A percentile compares a stretch with the other conserved stretches of the same genome.
These are phyloP conservation scores for Melanaphis sacchari DNA, from an alignment of 1,140 invertebrate species.

Conservation along the genomic window DNA sequence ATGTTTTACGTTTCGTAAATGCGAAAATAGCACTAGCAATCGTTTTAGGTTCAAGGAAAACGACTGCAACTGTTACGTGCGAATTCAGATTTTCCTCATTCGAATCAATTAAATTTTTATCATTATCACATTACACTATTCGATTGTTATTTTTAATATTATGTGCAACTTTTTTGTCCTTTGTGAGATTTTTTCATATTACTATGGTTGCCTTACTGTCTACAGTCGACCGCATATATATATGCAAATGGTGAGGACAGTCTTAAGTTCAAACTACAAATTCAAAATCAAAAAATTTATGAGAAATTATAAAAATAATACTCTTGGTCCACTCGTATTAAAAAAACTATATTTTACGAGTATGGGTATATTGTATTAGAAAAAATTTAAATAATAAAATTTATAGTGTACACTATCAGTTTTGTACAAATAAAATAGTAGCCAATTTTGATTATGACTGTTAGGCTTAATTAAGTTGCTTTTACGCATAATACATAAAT, in stretches of 20 bases:
- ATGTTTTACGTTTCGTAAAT: slow-evolving; percentile 14
- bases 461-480: too few species aligned
- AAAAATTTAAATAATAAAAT: too few species aligned
- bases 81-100: slow-evolving; percentile 36
- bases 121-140: background rate
- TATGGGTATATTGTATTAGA: too few species aligned
- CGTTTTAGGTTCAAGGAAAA: slow-evolving; percentile 40
- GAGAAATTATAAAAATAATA: too few species aligned
- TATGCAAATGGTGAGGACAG: background rate
- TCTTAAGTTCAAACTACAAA: background rate
- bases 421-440: too few species aligned
- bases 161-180: background rate
- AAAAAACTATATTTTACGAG: too few species aligned
- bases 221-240: background rate
- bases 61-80: background rate
- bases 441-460: too few species aligned
- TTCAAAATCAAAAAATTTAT: too few species aligned
- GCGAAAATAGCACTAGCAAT: slow-evolving; percentile 15
- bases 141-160: background rate
- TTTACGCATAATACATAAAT: too few species aligned
- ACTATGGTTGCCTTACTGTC: background rate
- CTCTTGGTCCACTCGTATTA: too few species aligned
- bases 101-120: background rate
- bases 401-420: too few species aligned
- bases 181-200: too few species aligned